Evolutionary conservation across 2,797 vertebrate genomes (phyloP), one percentile per base, ranked within the genome.

Genomic region (Margarornis squamiger): DNA sequence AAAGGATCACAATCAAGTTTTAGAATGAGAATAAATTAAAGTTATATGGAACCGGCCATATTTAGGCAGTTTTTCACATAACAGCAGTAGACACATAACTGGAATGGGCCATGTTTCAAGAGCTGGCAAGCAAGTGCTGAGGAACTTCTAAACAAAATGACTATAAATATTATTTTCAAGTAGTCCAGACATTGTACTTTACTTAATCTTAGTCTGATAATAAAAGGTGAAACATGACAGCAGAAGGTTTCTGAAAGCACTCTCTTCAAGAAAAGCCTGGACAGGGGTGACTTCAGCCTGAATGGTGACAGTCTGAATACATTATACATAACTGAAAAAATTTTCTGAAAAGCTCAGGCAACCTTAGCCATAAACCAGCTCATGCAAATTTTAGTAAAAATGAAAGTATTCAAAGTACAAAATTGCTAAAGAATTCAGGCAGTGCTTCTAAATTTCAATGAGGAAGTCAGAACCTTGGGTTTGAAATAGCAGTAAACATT

Each of bases 1-100:
- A 91, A 93, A 83, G 49, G 68, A 91, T 93, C 84, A 91, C 81
- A 93, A 74, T 62, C 81, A 68, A 75, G 23, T 91, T 93, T 88
- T 38, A 78, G 82, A 90, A 82, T 14, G 26, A 84, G 77, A 94
- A 85, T 86, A 91, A 95, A 88, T 82, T 55, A n/a, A 75, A 77
- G 27, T 54, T 76, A 52, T 83, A 86, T 58, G 61, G 46, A 86
- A 91, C n/a, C 32, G 61, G 38, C 30, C 45, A 30, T 34, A 54
- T 77, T 77, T 39, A 63, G 67, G 61, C 41, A 67, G 41, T 68
- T 97, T 81, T 86, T 82, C 74, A 85, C 12, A n/a, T 29, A 95
- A 39, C 12, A 52, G 52, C 29, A 66, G 41, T 6, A 18, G 45
- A 48, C 34, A 39, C 14, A 62, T 29, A 57, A 48, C 51, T 51